Conservation (phyloP, 2,888 invertebrate species). For the Parnassius mnemosyne region DNA sequence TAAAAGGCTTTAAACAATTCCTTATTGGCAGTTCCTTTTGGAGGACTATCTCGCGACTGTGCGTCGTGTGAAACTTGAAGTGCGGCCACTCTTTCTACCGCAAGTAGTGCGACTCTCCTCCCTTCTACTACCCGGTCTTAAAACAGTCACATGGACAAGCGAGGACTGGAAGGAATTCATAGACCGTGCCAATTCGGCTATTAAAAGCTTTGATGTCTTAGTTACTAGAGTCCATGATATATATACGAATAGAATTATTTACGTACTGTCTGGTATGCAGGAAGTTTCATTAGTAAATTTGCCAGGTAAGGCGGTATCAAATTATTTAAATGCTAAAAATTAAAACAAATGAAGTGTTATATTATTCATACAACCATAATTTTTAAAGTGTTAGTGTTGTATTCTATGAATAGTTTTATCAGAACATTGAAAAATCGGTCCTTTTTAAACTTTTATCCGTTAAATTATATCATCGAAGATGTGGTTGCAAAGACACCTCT, state of each 20-base stretch:
- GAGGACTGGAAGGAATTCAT: conserved; percentile 90
- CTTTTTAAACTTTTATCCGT: too few species aligned
- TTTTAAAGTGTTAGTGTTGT: too few species aligned
- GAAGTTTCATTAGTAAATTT: conserved; percentile 89
- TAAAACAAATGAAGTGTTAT: too few species aligned
- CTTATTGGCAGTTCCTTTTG: conserved; percentile 83
- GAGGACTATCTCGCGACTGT: conserved; percentile 88
- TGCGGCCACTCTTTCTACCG: conserved; percentile 93
- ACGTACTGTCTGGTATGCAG: conserved; percentile 93
- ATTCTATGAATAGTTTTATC: too few species aligned
- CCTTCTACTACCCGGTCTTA: conserved; percentile 90
- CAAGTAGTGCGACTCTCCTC: conserved; percentile 92
- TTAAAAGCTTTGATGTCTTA: conserved; percentile 88
- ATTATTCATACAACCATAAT: too few species aligned
- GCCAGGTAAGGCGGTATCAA: conserved; percentile 74
- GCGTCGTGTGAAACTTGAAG: conserved; percentile 89
- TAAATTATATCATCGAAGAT: too few species aligned
- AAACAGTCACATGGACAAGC: conserved; percentile 92
- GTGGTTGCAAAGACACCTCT: too few species aligned
- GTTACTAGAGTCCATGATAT: conserved; percentile 92
- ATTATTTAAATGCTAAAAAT: background rate
- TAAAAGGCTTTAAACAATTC: conserved; percentile 17
- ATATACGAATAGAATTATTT: conserved; percentile 93
- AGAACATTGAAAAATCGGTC: too few species aligned
- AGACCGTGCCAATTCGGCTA: conserved; percentile 86